Evolutionary conservation across 2,797 vertebrate genomes (phyloP).

Genomic region (Coendou prehensilis): DNA sequence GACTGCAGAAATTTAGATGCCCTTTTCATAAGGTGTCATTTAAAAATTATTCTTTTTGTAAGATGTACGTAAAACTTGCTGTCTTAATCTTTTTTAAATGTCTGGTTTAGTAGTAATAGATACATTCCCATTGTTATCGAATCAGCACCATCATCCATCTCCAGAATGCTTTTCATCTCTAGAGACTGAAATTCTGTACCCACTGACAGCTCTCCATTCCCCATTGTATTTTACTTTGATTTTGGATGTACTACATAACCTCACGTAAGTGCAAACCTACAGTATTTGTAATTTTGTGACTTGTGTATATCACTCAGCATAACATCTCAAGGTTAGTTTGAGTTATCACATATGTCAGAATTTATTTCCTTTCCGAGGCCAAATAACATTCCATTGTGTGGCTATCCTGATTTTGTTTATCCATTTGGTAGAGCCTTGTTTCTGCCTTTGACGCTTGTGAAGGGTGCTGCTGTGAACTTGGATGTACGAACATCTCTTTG

Average conservation of each 20-base stretch:
- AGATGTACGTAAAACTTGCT: neutral
- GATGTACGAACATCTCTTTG: neutral
- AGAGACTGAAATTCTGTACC: neutral
- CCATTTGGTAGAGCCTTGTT: neutral
- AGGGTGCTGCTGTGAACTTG: neutral
- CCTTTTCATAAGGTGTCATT: neutral
- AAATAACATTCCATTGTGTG: neutral
- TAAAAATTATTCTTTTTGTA: slow-evolving; percentile 27
- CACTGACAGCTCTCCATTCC: neutral
- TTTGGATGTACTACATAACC: neutral
- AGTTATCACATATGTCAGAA: neutral
- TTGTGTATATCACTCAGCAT: neutral
- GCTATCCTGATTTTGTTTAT: neutral
- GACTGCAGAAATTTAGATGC: neutral
- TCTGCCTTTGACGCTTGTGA: neutral
- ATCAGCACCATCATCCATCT: neutral
- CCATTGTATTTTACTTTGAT: neutral
- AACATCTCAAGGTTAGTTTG: neutral
- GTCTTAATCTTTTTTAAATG: neutral
- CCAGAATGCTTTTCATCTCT: neutral
- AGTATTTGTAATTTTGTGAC: neutral
- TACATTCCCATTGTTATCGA: neutral
- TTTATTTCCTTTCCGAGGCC: neutral
- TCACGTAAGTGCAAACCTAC: neutral
- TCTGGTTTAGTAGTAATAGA: neutral